These are phyloP conservation scores for Squalus acanthias DNA, from an alignment of 2,797 vertebrate species.

Conservation along the genomic window DNA sequence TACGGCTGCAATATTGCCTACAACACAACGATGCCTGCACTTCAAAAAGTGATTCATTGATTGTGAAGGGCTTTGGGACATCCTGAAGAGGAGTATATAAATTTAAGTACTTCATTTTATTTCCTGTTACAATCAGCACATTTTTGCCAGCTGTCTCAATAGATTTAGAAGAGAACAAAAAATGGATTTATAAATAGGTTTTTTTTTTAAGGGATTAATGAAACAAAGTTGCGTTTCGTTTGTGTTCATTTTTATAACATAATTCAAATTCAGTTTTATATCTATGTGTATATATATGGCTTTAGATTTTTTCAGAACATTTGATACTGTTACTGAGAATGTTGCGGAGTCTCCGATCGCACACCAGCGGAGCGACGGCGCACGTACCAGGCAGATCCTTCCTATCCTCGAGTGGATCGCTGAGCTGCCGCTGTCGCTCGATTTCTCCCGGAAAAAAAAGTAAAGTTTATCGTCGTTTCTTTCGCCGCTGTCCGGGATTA, in stretches of 20 bases:
- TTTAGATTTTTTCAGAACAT: background rate
- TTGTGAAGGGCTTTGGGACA: background rate
- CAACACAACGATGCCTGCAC: background rate
- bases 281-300: background rate
- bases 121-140: background rate
- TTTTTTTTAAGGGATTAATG: background rate
- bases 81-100: background rate
- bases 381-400: conserved; percentile 87
- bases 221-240: background rate
- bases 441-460: conserved; percentile 96
- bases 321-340: background rate
- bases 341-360: background rate
- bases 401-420: conserved; percentile 90
- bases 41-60: background rate
- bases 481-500: conserved; percentile 91
- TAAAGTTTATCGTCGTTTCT: conserved; percentile 95
- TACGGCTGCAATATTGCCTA: background rate
- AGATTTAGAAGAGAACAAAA: background rate
- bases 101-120: background rate
- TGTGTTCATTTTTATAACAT: background rate
- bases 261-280: background rate
- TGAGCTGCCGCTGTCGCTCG: conserved; percentile 80
- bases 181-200: background rate
- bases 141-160: background rate
- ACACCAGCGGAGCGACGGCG: background rate